Evolutionary conservation across 2,888 invertebrate genomes (phyloP).

Genomic region (Cantharis rufa): DNA sequence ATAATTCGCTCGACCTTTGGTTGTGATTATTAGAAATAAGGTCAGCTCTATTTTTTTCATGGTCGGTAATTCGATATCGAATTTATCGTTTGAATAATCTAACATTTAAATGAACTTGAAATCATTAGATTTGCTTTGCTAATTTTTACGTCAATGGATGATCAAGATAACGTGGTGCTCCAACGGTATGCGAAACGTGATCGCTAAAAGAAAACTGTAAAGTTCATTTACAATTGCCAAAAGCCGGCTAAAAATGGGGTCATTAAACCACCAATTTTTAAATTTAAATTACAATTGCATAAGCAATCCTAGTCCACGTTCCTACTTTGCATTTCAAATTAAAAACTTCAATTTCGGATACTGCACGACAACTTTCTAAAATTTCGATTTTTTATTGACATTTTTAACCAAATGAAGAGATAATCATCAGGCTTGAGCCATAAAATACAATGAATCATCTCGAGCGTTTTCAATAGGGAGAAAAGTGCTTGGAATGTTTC

Average conservation of each 20-base stretch:
- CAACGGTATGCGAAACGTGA: neutral
- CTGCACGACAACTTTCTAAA: neutral
- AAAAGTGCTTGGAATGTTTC: neutral
- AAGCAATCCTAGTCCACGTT: neutral
- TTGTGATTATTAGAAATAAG: neutral
- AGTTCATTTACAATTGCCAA: neutral
- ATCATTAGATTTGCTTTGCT: neutral
- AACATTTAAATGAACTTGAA: neutral
- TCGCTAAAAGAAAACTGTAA: conserved; percentile 2
- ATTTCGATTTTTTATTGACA: neutral
- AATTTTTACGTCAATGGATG: neutral
- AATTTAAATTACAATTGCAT: conserved; percentile 8
- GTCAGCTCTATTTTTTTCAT: neutral
- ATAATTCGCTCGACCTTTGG: neutral
- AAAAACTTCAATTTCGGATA: neutral
- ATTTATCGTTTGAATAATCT: neutral
- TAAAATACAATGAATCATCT: neutral
- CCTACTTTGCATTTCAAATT: neutral
- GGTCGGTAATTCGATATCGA: neutral
- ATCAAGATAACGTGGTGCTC: neutral
- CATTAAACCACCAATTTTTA: conserved; percentile 8
- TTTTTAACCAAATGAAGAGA: neutral
- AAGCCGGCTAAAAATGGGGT: conserved; percentile 14
- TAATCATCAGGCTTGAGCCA: neutral
- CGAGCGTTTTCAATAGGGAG: neutral